These are phyloP conservation scores for Apaloderma vittatum DNA, from an alignment of 2,113 vertebrate species.

Conservation along the genomic window DNA sequence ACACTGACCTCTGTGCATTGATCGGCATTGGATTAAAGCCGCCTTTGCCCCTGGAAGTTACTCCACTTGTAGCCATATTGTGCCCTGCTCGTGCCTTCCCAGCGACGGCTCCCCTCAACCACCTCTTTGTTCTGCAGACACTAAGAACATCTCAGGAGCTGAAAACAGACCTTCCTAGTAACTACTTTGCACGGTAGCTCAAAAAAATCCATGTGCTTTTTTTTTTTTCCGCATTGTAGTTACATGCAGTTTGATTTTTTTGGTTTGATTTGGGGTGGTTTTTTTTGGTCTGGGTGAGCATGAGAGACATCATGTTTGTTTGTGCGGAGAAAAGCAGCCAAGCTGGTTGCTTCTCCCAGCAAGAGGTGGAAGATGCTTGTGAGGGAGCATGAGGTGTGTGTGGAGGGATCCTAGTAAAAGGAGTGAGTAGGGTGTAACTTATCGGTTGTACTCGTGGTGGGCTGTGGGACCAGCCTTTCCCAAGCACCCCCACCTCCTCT, in stretches of 20 bases:
- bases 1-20: background rate
- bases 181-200: background rate
- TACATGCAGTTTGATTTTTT: background rate
- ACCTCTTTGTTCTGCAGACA: background rate
- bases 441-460: fast-evolving
- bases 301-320: background rate
- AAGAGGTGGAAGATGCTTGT: background rate
- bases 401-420: fast-evolving
- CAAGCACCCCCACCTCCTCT: background rate
- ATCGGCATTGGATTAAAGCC: background rate
- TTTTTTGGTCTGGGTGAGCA: background rate
- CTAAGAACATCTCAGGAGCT: background rate
- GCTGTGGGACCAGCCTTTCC: background rate
- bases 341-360: fast-evolving
- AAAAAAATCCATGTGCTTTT: background rate
- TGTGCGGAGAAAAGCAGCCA: background rate
- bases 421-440: fast-evolving
- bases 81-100: background rate
- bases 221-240: background rate
- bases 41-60: background rate
- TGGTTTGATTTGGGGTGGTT: no score
- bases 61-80: background rate
- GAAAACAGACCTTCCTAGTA: background rate
- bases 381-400: background rate
- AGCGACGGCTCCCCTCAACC: background rate